Percentiles rank a stretch among this genome's conserved stretches.
Evolutionary conservation across 2,797 vertebrate genomes (phyloP).

Genomic region (Pipistrellus pygmaeus): DNA sequence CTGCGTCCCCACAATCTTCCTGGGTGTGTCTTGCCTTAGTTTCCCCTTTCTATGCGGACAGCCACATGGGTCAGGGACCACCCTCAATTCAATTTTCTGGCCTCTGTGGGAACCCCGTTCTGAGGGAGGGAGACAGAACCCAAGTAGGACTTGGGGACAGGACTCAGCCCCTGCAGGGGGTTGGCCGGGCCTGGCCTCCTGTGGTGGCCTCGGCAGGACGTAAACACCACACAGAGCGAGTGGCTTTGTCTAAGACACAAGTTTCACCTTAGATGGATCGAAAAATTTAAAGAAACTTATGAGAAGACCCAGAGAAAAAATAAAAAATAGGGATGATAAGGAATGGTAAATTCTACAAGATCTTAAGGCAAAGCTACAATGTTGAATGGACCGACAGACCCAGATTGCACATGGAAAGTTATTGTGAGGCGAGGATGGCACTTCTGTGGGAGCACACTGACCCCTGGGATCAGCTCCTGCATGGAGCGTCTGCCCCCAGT

Average conservation of each 20-base stretch:
- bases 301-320: not conserved
- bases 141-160: not conserved
- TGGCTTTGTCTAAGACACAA: not conserved
- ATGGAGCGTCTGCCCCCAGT: too few relatives aligned
- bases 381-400: not conserved
- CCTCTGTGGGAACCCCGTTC: not conserved
- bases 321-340: not conserved
- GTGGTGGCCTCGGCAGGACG: rapidly evolving
- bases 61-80: not conserved
- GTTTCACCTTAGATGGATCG: not conserved
- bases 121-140: not conserved
- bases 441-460: not conserved
- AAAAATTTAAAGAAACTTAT: not conserved
- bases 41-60: not conserved
- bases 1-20: not conserved
- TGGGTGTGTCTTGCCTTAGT: not conserved
- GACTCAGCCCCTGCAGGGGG: not conserved
- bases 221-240: not conserved
- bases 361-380: not conserved
- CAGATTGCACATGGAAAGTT: rapidly evolving
- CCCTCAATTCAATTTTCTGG: not conserved
- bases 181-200: not conserved
- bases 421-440: too few relatives aligned
- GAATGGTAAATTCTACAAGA: not conserved
- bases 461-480: too few relatives aligned